Percentiles rank a stretch among this genome's conserved stretches.
These are phyloP conservation scores for Steinernema khuongi DNA, from an alignment of 1,140 invertebrate genomes.

Conservation along the genomic window DNA sequence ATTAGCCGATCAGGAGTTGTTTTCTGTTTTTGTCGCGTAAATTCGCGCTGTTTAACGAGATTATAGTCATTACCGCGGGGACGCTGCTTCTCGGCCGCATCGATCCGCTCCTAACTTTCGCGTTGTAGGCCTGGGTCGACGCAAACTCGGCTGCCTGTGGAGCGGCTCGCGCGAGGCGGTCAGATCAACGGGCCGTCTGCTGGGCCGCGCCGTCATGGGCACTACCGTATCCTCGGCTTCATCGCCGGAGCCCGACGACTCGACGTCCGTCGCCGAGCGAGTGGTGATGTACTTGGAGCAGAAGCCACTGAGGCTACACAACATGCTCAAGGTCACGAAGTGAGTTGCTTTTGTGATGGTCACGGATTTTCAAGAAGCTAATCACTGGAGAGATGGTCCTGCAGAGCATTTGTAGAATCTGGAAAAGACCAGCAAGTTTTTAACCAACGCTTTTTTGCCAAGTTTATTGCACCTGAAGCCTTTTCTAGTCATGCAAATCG, in stretches of 20 bases:
- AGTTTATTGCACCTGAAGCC: not conserved
- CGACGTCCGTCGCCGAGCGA: conserved; percentile 22
- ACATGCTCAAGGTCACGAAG: conserved; percentile 45
- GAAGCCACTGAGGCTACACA: conserved; percentile 41
- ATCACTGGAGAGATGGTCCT: not conserved
- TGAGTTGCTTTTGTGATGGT: conserved; percentile 21
- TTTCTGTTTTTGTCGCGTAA: no score
- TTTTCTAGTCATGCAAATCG: not conserved
- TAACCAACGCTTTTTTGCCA: conserved; percentile 11
- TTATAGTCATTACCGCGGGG: no score
- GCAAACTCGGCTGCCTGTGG: conserved; percentile 8
- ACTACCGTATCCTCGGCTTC: conserved; percentile 31
- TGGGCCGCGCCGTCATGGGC: conserved; percentile 39
- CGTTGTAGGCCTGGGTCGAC: conserved; percentile 11
- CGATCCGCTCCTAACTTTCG: not conserved
- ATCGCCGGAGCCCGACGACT: conserved; percentile 43
- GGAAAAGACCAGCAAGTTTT: not conserved
- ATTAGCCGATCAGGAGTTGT: no score
- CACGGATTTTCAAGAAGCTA: not conserved
- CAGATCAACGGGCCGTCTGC: not conserved
- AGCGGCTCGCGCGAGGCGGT: conserved; percentile 15
- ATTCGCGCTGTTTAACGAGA: not conserved
- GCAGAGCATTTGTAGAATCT: not conserved
- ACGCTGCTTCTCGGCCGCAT: no score
- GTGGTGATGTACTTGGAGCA: conserved; percentile 28